phyloP scores from a whole-genome alignment of 2,797 vertebrate genomes.

The Rhinatrema bivittatum region DNA sequence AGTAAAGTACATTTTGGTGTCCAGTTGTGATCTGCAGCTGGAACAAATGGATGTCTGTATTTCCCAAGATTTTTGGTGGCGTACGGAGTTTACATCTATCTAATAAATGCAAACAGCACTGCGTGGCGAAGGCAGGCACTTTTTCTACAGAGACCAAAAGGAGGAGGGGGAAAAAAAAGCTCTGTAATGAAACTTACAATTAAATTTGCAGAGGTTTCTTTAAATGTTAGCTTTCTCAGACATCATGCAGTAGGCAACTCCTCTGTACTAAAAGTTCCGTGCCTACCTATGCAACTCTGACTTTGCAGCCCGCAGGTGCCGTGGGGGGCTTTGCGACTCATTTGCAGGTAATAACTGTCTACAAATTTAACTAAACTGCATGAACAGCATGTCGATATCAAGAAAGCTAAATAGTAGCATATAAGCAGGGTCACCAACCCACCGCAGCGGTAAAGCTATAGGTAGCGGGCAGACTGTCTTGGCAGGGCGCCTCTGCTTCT shows the following conservation, averaged over 20 bases:
- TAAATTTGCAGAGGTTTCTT: no score
- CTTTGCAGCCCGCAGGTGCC: conserved; percentile 13
- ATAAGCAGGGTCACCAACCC: conserved; percentile 27
- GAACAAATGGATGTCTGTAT: conserved; percentile 53
- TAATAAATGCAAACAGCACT: no score
- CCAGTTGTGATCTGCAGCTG: conserved; percentile 46
- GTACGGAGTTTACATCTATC: conserved; percentile 35
- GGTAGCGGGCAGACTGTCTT: not conserved
- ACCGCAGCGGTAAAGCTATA: not conserved
- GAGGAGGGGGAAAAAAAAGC: no score
- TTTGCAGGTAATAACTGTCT: not conserved
- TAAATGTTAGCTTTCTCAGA: no score
- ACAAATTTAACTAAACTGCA: conserved; percentile 20
- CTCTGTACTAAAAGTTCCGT: conserved; percentile 26
- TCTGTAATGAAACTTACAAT: no score
- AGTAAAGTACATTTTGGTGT: conserved; percentile 47
- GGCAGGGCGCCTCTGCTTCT: no score
- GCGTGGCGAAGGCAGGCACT: conserved; percentile 31
- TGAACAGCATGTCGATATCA: conserved; percentile 3
- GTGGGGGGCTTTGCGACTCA: conserved; percentile 15
- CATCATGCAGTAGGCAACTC: no score
- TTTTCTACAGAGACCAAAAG: no score
- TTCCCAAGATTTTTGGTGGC: conserved; percentile 54
- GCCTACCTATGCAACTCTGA: conserved; percentile 25
- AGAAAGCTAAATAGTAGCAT: not conserved